These are phyloP conservation scores for Ovis canadensis DNA, from an alignment of 2,113 vertebrate genomes.

Conservation along the genomic window DNA sequence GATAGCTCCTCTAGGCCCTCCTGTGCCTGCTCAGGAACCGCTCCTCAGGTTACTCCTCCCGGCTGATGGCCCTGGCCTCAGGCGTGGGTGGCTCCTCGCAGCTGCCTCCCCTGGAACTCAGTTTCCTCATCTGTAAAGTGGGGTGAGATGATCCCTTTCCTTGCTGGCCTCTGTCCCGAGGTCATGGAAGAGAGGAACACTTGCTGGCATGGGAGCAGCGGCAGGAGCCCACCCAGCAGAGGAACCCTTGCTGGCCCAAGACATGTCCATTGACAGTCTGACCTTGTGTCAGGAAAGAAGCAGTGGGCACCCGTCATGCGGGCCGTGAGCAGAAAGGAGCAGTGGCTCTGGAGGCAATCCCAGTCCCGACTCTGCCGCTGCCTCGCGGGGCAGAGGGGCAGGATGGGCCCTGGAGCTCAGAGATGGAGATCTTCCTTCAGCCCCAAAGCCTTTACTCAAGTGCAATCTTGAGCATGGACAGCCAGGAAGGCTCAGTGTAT, in stretches of 20 bases:
- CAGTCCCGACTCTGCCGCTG: rapidly evolving
- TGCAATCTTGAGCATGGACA: background rate
- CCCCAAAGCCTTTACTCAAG: background rate
- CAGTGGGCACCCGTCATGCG: rapidly evolving
- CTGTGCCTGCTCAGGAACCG: too few relatives aligned
- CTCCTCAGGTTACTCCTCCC: too few relatives aligned
- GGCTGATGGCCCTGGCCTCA: too few relatives aligned
- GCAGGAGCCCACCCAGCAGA: background rate
- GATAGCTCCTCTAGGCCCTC: too few relatives aligned
- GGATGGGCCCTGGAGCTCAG: background rate
- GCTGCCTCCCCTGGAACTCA: background rate
- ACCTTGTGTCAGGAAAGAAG: too few relatives aligned
- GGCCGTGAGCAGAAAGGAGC: background rate
- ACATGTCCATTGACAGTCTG: background rate
- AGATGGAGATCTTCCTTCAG: background rate
- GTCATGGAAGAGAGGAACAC: background rate
- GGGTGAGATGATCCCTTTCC: background rate
- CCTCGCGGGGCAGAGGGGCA: too few relatives aligned
- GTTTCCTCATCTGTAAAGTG: background rate
- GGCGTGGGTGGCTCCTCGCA: too few relatives aligned
- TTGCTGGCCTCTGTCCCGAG: too few relatives aligned
- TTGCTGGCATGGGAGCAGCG: background rate
- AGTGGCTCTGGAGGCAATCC: background rate
- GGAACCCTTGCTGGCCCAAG: background rate
- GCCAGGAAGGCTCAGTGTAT: background rate